Base-by-base conservation (phyloP, 1,140 invertebrate species). In the Sminthurides bifidus region DNA sequence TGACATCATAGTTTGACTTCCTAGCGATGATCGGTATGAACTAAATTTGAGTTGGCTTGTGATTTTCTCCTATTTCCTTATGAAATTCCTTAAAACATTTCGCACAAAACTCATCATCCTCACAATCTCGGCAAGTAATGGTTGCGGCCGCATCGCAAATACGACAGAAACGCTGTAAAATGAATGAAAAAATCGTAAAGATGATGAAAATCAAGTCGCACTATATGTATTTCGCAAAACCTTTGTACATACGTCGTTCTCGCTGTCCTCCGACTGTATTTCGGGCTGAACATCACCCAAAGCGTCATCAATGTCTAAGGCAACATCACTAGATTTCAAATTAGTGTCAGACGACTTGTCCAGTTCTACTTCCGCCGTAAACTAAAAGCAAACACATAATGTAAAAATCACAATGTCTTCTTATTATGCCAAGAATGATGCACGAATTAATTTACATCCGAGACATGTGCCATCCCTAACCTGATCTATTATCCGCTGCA, bases 61-160 rank as follows among this genome's bases (percentile, higher is more conserved):
- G 62, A 41, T 33, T 15, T 52, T 64, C 62, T 4, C 62, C 60
- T 6, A 62, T 33, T 31, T 64, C 61, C 5, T 26, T 49, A 35
- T 64, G 61, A 40, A 60, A 56, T 57, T 64, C 61, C 17, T 52
- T 24, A 49, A 64, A 64, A 52, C 61, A 64, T 15, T 10, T 30
- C 31, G 27, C 44, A 26, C 61, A 64, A 37, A 59, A 64, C 38
- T 55, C 48, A 50, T 64, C 61, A 17, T 33, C 46, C 41, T 64
- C 61, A 57, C 61, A 64, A 52, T 60, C 58, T 12, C 43, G 44
- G 31, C 61, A 64, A n/a, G 15, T 51, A 24, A 64, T 15, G 2
- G 53, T 58, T n/a, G 61, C 61, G 12, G 44, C 60, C 27, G 58
- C 58, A 41, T 60, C 56, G 27, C 61, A 64, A 31, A 64, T 60